Evolutionary conservation across 2,888 invertebrate genomes (phyloP).

Genomic region (Pilophorus perplexus): DNA sequence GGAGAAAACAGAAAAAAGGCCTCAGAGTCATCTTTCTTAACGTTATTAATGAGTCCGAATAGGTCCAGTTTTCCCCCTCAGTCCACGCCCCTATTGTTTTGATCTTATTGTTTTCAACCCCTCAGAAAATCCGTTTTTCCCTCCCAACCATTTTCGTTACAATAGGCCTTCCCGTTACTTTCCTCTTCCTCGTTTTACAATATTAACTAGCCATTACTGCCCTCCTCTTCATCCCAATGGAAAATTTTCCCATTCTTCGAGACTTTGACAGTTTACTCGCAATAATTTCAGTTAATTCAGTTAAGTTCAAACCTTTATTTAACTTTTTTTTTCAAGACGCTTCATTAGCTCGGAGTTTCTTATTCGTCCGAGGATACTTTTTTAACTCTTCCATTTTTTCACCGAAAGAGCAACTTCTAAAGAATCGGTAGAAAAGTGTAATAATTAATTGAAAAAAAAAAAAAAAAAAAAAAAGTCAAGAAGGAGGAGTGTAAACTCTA

Average conservation of each 20-base stretch:
- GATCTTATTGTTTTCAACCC: constrained; percentile 11
- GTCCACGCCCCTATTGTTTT: not conserved
- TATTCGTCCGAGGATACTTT: too few species aligned
- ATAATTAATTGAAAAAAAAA: too few species aligned
- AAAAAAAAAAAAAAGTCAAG: too few species aligned
- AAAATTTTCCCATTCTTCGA: not conserved
- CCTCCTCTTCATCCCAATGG: not conserved
- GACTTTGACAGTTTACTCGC: not conserved
- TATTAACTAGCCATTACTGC: constrained; percentile 14
- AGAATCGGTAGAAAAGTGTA: too few species aligned
- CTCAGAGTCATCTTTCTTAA: not conserved
- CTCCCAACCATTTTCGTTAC: not conserved
- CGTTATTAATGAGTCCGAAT: constrained; percentile 14
- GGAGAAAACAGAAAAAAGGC: too few species aligned
- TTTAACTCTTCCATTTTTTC: too few species aligned
- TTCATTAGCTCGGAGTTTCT: not conserved
- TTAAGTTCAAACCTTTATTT: not conserved
- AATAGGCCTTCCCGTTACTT: not conserved
- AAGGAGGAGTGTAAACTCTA: too few species aligned
- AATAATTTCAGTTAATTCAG: constrained; percentile 8
- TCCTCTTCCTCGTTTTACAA: constrained; percentile 17
- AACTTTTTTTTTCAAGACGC: not conserved
- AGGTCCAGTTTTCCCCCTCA: constrained; percentile 4
- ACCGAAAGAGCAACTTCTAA: too few species aligned
- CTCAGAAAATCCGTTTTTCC: constrained; percentile 9